phyloP scores from a whole-genome alignment of 1,140 invertebrate genomes.

The Pissodes strobi region DNA sequence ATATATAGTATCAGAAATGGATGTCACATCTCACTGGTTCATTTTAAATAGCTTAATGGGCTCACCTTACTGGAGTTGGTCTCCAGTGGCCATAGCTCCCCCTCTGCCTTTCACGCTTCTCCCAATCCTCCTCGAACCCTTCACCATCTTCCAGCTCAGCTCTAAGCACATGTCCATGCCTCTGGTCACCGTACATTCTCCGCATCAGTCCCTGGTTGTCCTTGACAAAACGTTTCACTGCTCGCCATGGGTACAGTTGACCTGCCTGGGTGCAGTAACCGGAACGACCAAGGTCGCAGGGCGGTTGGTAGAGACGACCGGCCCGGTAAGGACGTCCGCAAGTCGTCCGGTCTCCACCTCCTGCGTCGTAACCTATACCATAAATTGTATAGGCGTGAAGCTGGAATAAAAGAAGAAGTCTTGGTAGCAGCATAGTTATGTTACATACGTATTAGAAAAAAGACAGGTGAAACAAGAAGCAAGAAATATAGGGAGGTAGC shows the following conservation, averaged over 20 bases:
- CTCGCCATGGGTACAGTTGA: conserved; percentile 82
- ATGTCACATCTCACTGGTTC: too few relatives aligned
- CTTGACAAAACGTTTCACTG: conserved; percentile 82
- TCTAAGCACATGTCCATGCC: conserved; percentile 79
- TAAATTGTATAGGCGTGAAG: conserved; percentile 29
- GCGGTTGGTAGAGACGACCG: conserved; percentile 62
- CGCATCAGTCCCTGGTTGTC: conserved; percentile 91
- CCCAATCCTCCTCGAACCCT: conserved; percentile 20
- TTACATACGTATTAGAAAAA: too few relatives aligned
- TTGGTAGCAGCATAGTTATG: too few relatives aligned
- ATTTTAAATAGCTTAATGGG: too few relatives aligned
- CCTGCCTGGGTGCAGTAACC: conserved; percentile 82
- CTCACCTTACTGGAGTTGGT: conserved; percentile 13
- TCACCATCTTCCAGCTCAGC: conserved; percentile 68
- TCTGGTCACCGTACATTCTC: conserved; percentile 89
- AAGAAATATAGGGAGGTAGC: too few relatives aligned
- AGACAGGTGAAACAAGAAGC: too few relatives aligned
- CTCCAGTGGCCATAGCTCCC: conserved; percentile 11
- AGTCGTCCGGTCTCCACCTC: conserved; percentile 55
- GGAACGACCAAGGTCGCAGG: conserved; percentile 71
- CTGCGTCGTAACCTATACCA: conserved; percentile 62
- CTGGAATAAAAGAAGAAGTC: conserved; percentile 35
- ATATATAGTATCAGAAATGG: too few relatives aligned
- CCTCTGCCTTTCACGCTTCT: conserved; percentile 9
- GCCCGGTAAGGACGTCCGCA: conserved; percentile 63